phyloP scores from a whole-genome alignment of 2,797 vertebrate species.

The Parauchenoglanis punctatus region DNA sequence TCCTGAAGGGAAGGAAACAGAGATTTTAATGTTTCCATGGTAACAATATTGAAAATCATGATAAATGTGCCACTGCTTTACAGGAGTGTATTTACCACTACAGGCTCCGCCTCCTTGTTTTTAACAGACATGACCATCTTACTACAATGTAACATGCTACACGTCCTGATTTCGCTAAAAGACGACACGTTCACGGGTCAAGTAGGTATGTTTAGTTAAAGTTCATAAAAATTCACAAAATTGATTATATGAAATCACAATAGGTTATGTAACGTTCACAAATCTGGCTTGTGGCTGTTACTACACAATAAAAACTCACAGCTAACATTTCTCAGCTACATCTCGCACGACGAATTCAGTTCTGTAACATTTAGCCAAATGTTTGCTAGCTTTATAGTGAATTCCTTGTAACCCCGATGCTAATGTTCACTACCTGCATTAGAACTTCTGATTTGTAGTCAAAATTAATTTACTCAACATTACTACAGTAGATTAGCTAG shows the following conservation, averaged over 20 bases:
- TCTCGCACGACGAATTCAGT: not conserved
- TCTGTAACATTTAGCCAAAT: not conserved
- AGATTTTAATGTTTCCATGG: not conserved
- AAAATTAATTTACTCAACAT: not conserved
- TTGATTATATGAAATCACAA: not conserved
- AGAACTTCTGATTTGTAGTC: not conserved
- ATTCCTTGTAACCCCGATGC: not conserved
- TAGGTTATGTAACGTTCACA: too few species aligned
- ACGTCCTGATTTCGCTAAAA: not conserved
- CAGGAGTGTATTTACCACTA: not conserved
- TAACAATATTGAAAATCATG: not conserved
- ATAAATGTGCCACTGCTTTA: slow-evolving; percentile 3
- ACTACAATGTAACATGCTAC: not conserved
- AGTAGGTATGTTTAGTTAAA: not conserved
- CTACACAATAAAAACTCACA: not conserved
- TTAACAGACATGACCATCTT: not conserved
- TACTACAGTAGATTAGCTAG: not conserved
- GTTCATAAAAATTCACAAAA: not conserved
- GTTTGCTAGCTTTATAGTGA: not conserved
- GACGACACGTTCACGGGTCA: not conserved
- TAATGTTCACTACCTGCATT: not conserved
- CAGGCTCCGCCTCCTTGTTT: not conserved
- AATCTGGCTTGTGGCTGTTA: too few species aligned
- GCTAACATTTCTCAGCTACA: not conserved
- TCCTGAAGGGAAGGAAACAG: not conserved